Percentiles rank a stretch among this genome's conserved stretches.
These are phyloP conservation scores for Drosophila histrio DNA, from an alignment of 2,888 invertebrate species.

Conservation along the genomic window DNA sequence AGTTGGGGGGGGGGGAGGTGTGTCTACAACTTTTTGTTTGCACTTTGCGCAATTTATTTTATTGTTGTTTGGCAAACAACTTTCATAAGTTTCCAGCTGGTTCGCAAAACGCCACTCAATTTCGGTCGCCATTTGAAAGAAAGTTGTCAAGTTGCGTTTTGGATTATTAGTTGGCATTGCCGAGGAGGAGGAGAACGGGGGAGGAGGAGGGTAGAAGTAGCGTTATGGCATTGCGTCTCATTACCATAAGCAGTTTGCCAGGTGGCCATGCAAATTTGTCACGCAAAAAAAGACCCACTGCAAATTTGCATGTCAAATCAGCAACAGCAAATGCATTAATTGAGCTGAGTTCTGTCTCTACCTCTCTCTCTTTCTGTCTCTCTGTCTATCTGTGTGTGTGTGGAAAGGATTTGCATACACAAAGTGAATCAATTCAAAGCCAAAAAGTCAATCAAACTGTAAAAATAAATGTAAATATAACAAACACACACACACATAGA, in stretches of 20 bases:
- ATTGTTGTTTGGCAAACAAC: conserved; percentile 78
- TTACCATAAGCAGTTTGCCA: conserved; percentile 55
- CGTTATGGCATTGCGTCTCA: background rate
- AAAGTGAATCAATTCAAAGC: conserved; percentile 69
- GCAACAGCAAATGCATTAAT: conserved; percentile 44
- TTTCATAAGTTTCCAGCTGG: conserved; percentile 75
- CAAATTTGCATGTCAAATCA: conserved; percentile 27
- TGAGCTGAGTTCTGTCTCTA: conserved; percentile 1
- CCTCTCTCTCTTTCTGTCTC: background rate
- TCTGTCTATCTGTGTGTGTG: conserved; percentile 16
- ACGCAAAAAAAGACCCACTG: conserved; percentile 7
- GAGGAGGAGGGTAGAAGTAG: background rate
- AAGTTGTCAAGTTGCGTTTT: conserved; percentile 63
- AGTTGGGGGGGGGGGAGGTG: too few species aligned
- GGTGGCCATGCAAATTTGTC: conserved; percentile 26
- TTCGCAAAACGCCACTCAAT: conserved; percentile 71
- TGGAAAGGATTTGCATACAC: conserved; percentile 46
- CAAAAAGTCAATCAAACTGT: conserved; percentile 75
- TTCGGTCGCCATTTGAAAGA: conserved; percentile 61
- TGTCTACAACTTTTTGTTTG: conserved; percentile 47
- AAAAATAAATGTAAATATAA: conserved; percentile 48
- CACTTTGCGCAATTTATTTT: conserved; percentile 78
- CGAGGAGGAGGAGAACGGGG: background rate
- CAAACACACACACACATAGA: conserved; percentile 17
- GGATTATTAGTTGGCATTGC: conserved; percentile 58